Evolutionary conservation across 2,888 invertebrate species (phyloP).

Genomic region (Synergus itoensis): DNA sequence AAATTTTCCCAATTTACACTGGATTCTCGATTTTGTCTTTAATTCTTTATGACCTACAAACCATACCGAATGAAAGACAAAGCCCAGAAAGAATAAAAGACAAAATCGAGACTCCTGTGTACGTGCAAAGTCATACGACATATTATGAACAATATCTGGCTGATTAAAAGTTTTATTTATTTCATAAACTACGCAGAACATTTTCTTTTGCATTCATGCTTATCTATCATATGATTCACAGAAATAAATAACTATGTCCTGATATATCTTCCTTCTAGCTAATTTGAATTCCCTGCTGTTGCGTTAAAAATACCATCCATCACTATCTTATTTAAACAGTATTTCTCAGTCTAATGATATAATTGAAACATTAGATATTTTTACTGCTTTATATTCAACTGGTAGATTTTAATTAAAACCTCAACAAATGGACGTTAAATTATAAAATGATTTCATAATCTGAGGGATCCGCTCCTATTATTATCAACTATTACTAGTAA

Average conservation of each 20-base stretch:
- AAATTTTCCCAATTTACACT: not conserved
- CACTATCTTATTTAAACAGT: not conserved
- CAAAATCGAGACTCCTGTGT: no score
- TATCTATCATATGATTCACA: not conserved
- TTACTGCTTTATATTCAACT: not conserved
- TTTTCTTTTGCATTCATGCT: not conserved
- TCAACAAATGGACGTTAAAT: not conserved
- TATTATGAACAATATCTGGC: not conserved
- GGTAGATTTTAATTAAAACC: not conserved
- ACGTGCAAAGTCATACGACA: not conserved
- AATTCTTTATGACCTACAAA: no score
- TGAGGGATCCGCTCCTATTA: not conserved
- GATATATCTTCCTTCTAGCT: not conserved
- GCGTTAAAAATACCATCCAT: slow-evolving; percentile 4
- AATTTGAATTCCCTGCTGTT: not conserved
- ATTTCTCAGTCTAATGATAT: not conserved
- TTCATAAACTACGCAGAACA: not conserved
- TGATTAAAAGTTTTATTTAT: not conserved
- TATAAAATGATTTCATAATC: not conserved
- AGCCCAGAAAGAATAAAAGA: no score
- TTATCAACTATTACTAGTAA: not conserved
- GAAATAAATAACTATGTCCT: not conserved
- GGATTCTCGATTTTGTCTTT: no score
- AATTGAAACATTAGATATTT: not conserved
- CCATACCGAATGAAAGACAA: no score